Evolutionary conservation across 2,888 invertebrate species (phyloP).

Genomic region (Venustoraphidia nigricollis): DNA sequence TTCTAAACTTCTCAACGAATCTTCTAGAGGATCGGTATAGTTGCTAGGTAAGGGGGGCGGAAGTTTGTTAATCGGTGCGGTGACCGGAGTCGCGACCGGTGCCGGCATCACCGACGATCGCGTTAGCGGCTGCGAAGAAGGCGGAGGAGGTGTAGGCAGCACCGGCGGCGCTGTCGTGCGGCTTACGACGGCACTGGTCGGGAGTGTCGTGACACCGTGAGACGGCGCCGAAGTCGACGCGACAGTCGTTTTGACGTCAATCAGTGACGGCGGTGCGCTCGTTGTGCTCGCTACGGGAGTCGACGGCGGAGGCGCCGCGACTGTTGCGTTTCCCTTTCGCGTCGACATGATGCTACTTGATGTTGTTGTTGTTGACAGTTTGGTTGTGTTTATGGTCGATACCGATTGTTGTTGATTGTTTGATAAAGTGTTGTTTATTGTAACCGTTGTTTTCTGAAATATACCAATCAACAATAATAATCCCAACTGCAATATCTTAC

Average conservation of each 20-base stretch:
- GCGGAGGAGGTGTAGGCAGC: constrained; percentile 22
- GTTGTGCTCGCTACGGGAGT: constrained; percentile 8
- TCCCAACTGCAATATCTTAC: not conserved
- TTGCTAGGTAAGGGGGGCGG: constrained; percentile 23
- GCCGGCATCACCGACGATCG: constrained; percentile 17
- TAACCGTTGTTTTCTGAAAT: constrained; percentile 13
- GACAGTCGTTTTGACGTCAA: constrained; percentile 22
- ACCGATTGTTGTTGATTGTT: constrained; percentile 13
- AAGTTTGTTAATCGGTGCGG: constrained; percentile 25
- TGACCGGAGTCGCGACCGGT: constrained; percentile 23
- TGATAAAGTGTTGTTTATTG: constrained; percentile 13
- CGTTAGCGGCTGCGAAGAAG: constrained; percentile 9
- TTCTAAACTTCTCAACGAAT: constrained; percentile 53
- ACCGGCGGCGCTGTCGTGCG: constrained; percentile 22
- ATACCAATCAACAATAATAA: too few relatives aligned
- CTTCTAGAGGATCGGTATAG: constrained; percentile 52
- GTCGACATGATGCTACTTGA: not conserved
- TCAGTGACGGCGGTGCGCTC: constrained; percentile 15
- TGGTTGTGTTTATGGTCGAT: constrained; percentile 10
- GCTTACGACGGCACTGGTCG: constrained; percentile 21
- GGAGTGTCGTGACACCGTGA: constrained; percentile 24
- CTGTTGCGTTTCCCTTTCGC: constrained; percentile 5
- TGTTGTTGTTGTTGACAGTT: constrained; percentile 5
- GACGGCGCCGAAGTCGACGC: constrained; percentile 22
- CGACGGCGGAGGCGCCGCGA: constrained; percentile 11